These are phyloP conservation scores for Lasioglossum lativentre DNA, from an alignment of 2,888 invertebrate genomes.

Conservation along the genomic window DNA sequence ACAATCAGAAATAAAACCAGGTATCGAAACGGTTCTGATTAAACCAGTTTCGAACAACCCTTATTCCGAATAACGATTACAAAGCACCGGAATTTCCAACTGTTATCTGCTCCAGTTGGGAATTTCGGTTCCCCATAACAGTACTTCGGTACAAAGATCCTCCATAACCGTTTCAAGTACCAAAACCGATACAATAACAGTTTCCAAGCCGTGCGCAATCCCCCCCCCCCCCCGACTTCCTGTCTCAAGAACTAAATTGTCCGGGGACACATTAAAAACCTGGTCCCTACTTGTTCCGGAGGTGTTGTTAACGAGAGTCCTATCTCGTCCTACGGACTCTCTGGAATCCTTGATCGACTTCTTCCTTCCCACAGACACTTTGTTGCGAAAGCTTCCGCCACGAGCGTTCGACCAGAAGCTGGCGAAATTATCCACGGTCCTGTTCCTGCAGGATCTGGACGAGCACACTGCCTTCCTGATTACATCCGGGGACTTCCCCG, in stretches of 20 bases:
- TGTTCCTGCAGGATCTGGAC: slow-evolving; percentile 64
- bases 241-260: background rate
- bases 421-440: slow-evolving; percentile 75
- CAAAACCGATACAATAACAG: background rate
- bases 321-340: slow-evolving; percentile 61
- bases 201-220: background rate
- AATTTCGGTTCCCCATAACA: background rate
- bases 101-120: background rate
- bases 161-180: background rate
- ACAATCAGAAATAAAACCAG: background rate
- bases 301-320: slow-evolving; percentile 61
- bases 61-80: background rate
- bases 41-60: background rate
- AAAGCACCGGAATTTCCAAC: background rate
- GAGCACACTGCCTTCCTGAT: slow-evolving; percentile 47
- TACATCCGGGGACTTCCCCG: slow-evolving; percentile 30
- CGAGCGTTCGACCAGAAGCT: slow-evolving; percentile 73
- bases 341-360: slow-evolving; percentile 70
- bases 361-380: slow-evolving; percentile 67
- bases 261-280: slow-evolving; percentile 39
- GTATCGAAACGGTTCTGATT: background rate
- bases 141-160: background rate
- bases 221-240: background rate
- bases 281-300: slow-evolving; percentile 77
- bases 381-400: slow-evolving; percentile 72